phyloP scores from a whole-genome alignment of 2,113 vertebrate species.

The Isichthys henryi region DNA sequence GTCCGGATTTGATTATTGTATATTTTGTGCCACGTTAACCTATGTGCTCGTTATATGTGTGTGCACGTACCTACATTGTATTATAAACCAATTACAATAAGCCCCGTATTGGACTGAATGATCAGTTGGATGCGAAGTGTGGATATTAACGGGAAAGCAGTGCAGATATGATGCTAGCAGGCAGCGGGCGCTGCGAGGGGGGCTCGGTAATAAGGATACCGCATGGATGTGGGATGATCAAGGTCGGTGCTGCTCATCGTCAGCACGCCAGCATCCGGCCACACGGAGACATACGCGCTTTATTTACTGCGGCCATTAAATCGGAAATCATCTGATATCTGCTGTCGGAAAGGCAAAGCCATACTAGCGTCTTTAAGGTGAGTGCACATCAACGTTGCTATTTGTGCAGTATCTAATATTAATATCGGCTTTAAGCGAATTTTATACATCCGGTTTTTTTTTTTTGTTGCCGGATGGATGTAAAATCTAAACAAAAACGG shows the following conservation, averaged over 20 bases:
- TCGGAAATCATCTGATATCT: neutral
- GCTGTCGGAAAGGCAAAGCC: neutral
- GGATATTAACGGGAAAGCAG: neutral
- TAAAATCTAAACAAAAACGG: neutral
- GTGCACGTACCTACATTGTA: neutral
- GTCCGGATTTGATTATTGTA: neutral
- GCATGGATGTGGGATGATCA: slow-evolving; percentile 4
- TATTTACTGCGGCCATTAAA: neutral
- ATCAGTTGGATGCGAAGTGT: neutral
- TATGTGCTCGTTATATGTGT: neutral
- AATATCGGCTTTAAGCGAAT: neutral
- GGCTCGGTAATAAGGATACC: neutral
- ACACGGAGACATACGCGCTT: neutral
- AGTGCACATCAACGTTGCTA: neutral
- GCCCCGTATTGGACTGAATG: neutral
- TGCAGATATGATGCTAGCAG: neutral
- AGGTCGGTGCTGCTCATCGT: slow-evolving; percentile 14
- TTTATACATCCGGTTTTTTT: neutral
- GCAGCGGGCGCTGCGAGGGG: slow-evolving; percentile 9
- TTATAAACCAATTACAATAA: neutral
- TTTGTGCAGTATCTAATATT: neutral
- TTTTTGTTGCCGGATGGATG: neutral
- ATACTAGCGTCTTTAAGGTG: slow-evolving; percentile 17
- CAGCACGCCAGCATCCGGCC: neutral
- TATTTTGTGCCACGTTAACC: neutral